These are phyloP conservation scores for Gisinianus flammeolus DNA, from an alignment of 2,888 invertebrate species.

Conservation along the genomic window DNA sequence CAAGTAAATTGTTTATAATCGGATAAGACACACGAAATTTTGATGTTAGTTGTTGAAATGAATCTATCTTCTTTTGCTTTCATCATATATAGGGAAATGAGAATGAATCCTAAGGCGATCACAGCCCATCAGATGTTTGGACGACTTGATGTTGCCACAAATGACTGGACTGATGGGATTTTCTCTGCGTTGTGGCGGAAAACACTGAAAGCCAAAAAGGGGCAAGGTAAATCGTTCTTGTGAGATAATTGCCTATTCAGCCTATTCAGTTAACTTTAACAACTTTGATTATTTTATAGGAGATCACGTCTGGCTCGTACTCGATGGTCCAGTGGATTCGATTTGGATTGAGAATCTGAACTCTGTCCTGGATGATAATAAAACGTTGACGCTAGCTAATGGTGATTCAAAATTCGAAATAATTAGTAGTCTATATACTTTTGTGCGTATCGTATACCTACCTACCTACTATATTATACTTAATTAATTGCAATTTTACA, in stretches of 20 bases:
- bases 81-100: constrained; percentile 75
- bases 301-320: constrained; percentile 29
- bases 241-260: neutral
- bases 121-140: constrained; percentile 99
- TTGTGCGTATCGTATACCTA: too few relatives aligned
- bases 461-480: too few relatives aligned
- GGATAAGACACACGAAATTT: neutral
- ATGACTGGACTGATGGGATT: constrained; percentile 98
- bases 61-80: neutral
- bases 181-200: constrained; percentile 96
- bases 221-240: constrained; percentile 38
- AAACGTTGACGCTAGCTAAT: constrained; percentile 91
- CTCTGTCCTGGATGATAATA: constrained; percentile 95
- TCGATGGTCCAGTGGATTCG: constrained; percentile 69
- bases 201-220: constrained; percentile 84
- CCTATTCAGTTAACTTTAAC: neutral
- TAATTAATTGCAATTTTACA: too few relatives aligned
- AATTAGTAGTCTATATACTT: too few relatives aligned
- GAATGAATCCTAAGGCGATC: constrained; percentile 98
- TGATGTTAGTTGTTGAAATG: too few relatives aligned
- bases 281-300: neutral
- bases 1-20: constrained; percentile 63
- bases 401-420: too few relatives aligned
- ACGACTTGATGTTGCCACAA: constrained; percentile 92
- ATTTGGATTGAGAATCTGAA: constrained; percentile 99